Percentiles rank a stretch among this genome's conserved stretches.
phyloP scores from a whole-genome alignment of 2,113 vertebrate genomes.

The Mustelus asterias region DNA sequence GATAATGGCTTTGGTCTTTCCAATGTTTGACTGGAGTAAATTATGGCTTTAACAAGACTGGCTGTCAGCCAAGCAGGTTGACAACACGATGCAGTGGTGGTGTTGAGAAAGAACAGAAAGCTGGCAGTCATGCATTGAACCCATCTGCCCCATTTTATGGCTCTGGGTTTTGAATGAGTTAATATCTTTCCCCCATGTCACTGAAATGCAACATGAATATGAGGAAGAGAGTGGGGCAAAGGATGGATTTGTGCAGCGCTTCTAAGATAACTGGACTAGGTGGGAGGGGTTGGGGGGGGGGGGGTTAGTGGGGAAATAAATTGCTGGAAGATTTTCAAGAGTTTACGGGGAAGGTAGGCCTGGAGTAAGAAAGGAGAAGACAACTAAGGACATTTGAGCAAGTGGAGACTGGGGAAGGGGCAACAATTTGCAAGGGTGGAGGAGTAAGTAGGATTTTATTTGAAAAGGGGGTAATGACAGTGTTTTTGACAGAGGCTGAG shows the following conservation, averaged over 20 bases:
- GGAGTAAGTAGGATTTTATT: not conserved
- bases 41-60: not conserved
- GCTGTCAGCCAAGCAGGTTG: not conserved
- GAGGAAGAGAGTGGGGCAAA: not conserved
- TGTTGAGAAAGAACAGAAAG: not conserved
- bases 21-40: not conserved
- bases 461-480: not conserved
- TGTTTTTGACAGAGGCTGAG: not conserved
- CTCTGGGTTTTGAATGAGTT: not conserved
- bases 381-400: not conserved
- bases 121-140: not conserved
- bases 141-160: too few relatives aligned
- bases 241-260: not conserved
- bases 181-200: not conserved
- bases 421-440: not conserved
- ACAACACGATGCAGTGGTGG: not conserved
- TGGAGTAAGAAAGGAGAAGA: not conserved
- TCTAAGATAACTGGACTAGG: not conserved
- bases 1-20: not conserved
- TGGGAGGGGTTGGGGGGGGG: not conserved
- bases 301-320: not conserved
- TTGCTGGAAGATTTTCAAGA: not conserved
- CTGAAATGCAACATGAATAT: too few relatives aligned
- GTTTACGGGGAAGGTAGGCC: not conserved
- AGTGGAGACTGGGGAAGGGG: not conserved